These are phyloP conservation scores for Alloscopus bannaensis DNA, from an alignment of 2,888 invertebrate species.

Conservation along the genomic window DNA sequence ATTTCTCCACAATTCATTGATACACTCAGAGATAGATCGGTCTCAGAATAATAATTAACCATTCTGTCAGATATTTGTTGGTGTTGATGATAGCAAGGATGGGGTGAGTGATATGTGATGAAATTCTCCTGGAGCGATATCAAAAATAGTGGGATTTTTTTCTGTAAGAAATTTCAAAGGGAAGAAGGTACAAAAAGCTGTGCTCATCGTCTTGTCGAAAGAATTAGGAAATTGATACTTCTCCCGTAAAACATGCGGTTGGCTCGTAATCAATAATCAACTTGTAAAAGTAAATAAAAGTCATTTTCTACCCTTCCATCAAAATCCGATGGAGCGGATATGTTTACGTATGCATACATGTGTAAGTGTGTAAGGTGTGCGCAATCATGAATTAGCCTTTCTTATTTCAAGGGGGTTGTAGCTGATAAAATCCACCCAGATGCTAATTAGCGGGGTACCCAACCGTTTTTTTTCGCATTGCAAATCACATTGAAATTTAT, in stretches of 20 bases:
- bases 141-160: constrained; percentile 20
- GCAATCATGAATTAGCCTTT: too few species aligned
- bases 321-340: too few species aligned
- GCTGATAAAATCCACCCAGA: constrained; percentile 46
- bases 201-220: constrained; percentile 53
- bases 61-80: constrained; percentile 46
- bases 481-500: too few species aligned
- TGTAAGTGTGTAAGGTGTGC: too few species aligned
- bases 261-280: constrained; percentile 48
- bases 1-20: constrained; percentile 19
- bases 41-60: constrained; percentile 53
- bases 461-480: not conserved
- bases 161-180: too few species aligned
- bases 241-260: constrained; percentile 50
- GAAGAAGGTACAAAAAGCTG: not conserved
- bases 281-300: constrained; percentile 29
- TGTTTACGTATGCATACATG: too few species aligned
- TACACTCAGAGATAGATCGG: constrained; percentile 28
- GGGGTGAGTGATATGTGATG: constrained; percentile 29
- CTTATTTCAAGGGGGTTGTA: too few species aligned
- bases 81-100: constrained; percentile 43
- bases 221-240: constrained; percentile 63
- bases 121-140: constrained; percentile 49
- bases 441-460: constrained; percentile 53
- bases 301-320: constrained; percentile 25